Percentiles rank a stretch among this genome's conserved stretches.
These are phyloP conservation scores for Nomada hirtipes DNA, from an alignment of 2,888 invertebrate genomes.

Conservation along the genomic window DNA sequence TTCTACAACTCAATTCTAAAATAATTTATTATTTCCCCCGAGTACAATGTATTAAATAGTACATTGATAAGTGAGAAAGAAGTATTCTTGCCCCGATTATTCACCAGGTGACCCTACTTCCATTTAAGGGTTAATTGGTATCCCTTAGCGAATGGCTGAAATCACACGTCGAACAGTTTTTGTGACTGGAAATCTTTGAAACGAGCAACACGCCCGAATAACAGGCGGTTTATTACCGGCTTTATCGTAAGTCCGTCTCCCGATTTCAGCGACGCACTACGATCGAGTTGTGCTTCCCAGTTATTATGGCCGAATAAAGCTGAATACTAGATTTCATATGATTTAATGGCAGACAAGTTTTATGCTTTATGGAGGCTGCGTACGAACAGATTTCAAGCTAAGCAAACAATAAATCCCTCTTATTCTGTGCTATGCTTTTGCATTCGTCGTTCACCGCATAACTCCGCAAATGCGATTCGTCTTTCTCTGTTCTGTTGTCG, in stretches of 20 bases:
- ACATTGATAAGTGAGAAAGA: neutral
- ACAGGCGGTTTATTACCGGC: constrained; percentile 12
- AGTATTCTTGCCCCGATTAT: neutral
- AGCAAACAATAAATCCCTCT: constrained; percentile 57
- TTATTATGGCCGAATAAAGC: constrained; percentile 25
- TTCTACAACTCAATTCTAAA: too few species aligned
- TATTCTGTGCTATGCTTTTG: constrained; percentile 29
- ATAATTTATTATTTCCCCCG: too few species aligned
- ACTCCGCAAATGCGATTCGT: neutral
- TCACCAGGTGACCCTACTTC: neutral
- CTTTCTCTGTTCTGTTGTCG: neutral
- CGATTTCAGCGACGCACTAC: neutral
- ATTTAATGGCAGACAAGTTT: constrained; percentile 52
- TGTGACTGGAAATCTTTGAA: neutral
- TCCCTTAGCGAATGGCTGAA: neutral
- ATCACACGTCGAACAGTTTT: neutral
- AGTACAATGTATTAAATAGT: too few species aligned
- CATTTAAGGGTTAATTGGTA: neutral
- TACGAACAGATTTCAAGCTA: constrained; percentile 53
- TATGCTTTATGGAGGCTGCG: constrained; percentile 60
- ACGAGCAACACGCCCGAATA: neutral
- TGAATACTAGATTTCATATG: constrained; percentile 51
- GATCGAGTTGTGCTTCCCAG: constrained; percentile 7
- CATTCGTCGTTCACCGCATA: constrained; percentile 28
- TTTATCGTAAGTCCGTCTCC: constrained; percentile 14